Conservation (phyloP, 2,797 vertebrate genomes). For the Danio choprae region DNA sequence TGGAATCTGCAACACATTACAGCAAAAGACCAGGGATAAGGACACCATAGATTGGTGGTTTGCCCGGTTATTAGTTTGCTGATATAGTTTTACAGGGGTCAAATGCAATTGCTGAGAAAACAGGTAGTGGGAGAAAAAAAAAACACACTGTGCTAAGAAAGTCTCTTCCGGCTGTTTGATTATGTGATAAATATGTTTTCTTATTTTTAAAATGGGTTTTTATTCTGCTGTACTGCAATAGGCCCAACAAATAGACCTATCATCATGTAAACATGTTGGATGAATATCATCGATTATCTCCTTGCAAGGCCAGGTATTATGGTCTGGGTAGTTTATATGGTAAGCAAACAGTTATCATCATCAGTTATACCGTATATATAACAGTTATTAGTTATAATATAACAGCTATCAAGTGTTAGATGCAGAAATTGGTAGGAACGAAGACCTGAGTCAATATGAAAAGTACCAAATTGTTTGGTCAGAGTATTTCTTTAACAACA, state of each 20-base stretch:
- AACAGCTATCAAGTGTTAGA: no score
- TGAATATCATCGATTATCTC: no score
- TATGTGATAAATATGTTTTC: conserved; percentile 39
- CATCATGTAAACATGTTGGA: neutral
- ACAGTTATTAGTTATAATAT: no score
- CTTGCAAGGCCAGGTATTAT: no score
- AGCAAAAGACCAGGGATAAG: conserved; percentile 66
- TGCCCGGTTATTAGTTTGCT: conserved; percentile 75
- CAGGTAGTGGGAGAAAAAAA: conserved; percentile 53
- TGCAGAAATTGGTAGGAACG: no score
- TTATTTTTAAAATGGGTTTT: conserved; percentile 15
- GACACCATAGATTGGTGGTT: conserved; percentile 75
- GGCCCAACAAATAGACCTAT: neutral
- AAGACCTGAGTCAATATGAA: no score
- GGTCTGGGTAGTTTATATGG: no score
- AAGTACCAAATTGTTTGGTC: no score
- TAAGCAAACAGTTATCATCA: no score
- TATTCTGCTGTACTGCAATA: neutral
- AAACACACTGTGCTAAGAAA: conserved; percentile 51
- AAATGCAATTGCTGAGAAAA: conserved; percentile 74
- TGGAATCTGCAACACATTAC: conserved; percentile 85
- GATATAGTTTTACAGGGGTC: conserved; percentile 78
- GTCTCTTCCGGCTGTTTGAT: conserved; percentile 44
- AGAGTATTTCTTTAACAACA: no score
- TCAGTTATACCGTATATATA: no score